phyloP scores from a whole-genome alignment of 2,888 invertebrate species.

The Homarus gammarus region DNA sequence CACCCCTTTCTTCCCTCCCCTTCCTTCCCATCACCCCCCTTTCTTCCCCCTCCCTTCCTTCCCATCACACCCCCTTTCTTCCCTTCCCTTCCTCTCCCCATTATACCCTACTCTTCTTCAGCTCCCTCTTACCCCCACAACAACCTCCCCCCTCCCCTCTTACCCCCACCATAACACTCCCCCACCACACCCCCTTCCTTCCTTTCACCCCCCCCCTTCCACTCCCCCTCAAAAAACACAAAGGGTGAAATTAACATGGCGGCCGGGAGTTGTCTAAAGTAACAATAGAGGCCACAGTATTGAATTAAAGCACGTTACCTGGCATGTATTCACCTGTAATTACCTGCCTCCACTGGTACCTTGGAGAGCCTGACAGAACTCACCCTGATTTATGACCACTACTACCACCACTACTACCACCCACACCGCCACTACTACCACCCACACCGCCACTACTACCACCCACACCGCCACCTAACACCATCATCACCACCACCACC shows the following conservation, averaged over 20 bases:
- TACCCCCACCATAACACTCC: neutral
- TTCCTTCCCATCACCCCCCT: too few species aligned
- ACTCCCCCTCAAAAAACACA: neutral
- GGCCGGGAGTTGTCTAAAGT: neutral
- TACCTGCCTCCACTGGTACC: neutral
- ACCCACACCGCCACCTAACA: too few species aligned
- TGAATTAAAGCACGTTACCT: slow-evolving; percentile 8
- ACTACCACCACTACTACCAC: too few species aligned
- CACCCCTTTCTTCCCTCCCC: too few species aligned
- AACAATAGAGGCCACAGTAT: neutral
- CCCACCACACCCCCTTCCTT: neutral
- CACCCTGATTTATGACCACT: neutral
- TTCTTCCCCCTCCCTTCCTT: too few species aligned
- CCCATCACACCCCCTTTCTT: neutral
- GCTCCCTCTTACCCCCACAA: neutral
- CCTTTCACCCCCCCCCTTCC: neutral
- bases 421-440: too few species aligned
- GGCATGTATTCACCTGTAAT: neutral
- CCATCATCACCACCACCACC: too few species aligned
- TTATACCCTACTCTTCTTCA: too few species aligned
- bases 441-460: too few species aligned
- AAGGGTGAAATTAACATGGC: neutral
- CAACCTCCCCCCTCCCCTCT: neutral
- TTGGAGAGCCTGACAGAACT: neutral
- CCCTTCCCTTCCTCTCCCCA: neutral